Conservation (phyloP, 2,113 vertebrate species). For the Takifugu bimaculatus region DNA sequence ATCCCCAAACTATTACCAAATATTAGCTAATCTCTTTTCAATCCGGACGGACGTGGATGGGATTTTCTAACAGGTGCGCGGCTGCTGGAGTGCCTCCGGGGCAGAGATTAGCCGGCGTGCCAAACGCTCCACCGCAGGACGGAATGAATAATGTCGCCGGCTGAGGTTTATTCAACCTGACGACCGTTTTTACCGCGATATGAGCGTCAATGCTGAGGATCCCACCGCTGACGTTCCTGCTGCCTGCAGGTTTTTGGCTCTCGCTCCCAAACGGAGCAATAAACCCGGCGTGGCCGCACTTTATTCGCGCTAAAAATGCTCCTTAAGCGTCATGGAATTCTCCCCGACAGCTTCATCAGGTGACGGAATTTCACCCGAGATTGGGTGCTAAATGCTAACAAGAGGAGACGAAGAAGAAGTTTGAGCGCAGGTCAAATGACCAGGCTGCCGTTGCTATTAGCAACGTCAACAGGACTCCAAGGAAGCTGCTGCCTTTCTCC, state of each 20-base stretch:
- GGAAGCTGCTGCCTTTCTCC: no score
- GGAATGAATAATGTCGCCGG: slow-evolving; percentile 53
- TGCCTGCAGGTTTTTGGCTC: slow-evolving; percentile 5
- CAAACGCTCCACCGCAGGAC: slow-evolving; percentile 43
- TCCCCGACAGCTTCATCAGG: no score
- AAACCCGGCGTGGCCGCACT: no score
- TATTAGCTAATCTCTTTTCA: slow-evolving; percentile 59
- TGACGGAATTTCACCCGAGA: no score
- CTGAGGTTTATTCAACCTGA: slow-evolving; percentile 30
- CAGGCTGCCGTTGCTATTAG: no score
- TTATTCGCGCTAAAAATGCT: no score
- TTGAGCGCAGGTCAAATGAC: no score
- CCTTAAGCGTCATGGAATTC: no score
- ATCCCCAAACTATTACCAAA: slow-evolving; percentile 50
- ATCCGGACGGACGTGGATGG: slow-evolving; percentile 52
- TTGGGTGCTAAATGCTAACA: no score
- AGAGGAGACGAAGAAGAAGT: no score
- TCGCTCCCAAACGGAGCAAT: no score
- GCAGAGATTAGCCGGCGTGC: slow-evolving; percentile 53
- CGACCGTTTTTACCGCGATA: slow-evolving; percentile 31
- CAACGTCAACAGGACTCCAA: no score
- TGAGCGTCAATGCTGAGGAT: slow-evolving; percentile 54
- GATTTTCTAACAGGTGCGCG: slow-evolving; percentile 61
- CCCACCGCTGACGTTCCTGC: slow-evolving; percentile 26
- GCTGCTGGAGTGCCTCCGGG: slow-evolving; percentile 54